Base-by-base conservation (phyloP, 2,888 invertebrate species). In the Erebia ligea region DNA sequence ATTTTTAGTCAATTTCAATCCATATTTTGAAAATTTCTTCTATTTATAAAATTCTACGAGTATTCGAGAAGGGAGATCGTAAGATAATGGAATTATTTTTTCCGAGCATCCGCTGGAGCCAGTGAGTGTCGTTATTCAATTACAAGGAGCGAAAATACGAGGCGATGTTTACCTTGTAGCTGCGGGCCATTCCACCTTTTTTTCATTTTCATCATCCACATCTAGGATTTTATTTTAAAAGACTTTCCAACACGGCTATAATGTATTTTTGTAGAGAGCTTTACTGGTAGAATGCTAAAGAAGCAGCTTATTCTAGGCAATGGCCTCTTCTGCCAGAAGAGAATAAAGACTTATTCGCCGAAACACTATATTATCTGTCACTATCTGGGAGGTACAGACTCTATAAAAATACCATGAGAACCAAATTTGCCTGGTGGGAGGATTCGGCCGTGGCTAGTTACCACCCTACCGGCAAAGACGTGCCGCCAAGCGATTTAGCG, bases 71-170 rank as follows among this genome's bases (percentile, higher is more conserved):
- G n/a, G 54, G 56, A 64, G 52, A 66, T 54, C 34, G 13, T 58
- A 21, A 25, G 48, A 58, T 67, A 67, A 67, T 67, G 48, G 58
- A 58, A 67, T 58, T 58, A 67, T 67, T 67, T 67, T 48, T 58
- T 17, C 58, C 58, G 21, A 48, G 66, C 56, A 66, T 66, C 66
- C 66, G 9, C 17, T 50, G 54, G 54, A 54, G 17, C 66, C 67
- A 48, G 48, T 13, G 45, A 58, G 57, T 58, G 25, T 58, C 67
- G 67, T 67, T 58, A 67, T 67, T 67, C 58, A 58, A 67, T 67
- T 67, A 67, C 67, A 57, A 48, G 57, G 58, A 58, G 58, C 67
- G 58, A 58, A 58, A 58, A 67, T 42, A 58, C 19, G 40, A 56
- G 19, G 56, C 45, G 56, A 48, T 62, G 62, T 66, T 66, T 66